Percentiles rank a stretch among this genome's conserved stretches.
Evolutionary conservation across 2,113 vertebrate genomes (phyloP).

Genomic region (Heterotis niloticus): DNA sequence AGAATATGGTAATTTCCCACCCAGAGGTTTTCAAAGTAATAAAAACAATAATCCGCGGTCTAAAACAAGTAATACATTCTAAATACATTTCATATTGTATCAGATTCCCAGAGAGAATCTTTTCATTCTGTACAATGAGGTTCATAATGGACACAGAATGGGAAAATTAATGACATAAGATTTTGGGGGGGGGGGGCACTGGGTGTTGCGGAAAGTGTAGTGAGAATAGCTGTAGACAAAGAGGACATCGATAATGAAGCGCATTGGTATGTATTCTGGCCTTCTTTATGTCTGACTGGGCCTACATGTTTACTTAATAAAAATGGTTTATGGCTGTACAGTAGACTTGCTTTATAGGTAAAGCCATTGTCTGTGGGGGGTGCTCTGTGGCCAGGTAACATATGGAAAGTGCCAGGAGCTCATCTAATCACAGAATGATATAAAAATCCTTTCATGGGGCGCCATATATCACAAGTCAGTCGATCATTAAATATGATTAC

Average conservation of each 20-base stretch:
- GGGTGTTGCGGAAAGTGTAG: background rate
- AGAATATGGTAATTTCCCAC: slow-evolving; percentile 38
- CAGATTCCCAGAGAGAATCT: slow-evolving; percentile 23
- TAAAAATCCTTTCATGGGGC: slow-evolving; percentile 86
- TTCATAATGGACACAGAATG: slow-evolving; percentile 8
- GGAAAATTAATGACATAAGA: background rate
- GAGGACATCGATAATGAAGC: slow-evolving; percentile 19
- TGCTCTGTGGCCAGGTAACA: slow-evolving; percentile 56
- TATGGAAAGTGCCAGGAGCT: slow-evolving; percentile 81
- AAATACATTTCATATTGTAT: slow-evolving; percentile 28
- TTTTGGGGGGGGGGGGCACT: background rate
- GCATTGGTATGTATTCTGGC: background rate
- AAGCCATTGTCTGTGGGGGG: slow-evolving; percentile 59
- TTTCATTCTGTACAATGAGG: slow-evolving; percentile 21
- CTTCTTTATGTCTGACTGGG: slow-evolving; percentile 18
- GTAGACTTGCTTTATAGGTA: slow-evolving; percentile 68
- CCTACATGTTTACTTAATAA: slow-evolving; percentile 6
- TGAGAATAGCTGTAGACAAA: slow-evolving; percentile 1
- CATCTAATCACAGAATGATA: slow-evolving; percentile 80
- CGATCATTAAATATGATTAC: slow-evolving; percentile 99
- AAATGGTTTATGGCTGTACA: slow-evolving; percentile 58
- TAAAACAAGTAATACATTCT: slow-evolving; percentile 38
- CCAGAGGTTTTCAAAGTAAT: slow-evolving; percentile 38
- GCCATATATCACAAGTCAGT: slow-evolving; percentile 94
- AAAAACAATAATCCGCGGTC: slow-evolving; percentile 38